Evolutionary conservation across 53 echinoderm and acorn worm species (phyloP), one percentile per base, ranked within the genome.

Genomic region (Antedon mediterranea): DNA sequence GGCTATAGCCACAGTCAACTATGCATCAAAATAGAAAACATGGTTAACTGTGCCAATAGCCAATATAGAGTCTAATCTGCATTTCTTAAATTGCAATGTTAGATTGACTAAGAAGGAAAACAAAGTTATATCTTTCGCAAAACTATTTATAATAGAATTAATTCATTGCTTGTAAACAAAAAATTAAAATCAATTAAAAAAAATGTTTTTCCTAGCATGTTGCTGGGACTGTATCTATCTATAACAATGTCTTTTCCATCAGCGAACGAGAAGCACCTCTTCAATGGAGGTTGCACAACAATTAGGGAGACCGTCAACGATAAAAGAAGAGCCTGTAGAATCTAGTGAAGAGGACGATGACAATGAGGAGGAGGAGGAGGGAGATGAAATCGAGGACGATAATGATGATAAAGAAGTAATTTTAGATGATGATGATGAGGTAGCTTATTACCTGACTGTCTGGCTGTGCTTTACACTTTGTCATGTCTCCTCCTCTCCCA

Each of bases 401-500:
- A 26, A 57, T 57, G 23, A 57, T 57, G 57, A 57, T 57, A 23
- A 18, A 15, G 57, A 57, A 23, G 57, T 57, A 18, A 26, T 57
- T 3, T 13, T 8, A 57, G 57, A 18, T 18, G 57, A 57, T 57
- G 57, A 23, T 2, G 57, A 57, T 15, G 57, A 57, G 9, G 57
- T 18, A 26, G 57, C 23, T 18, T 23, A 15, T 23, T 57, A 57
- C 57, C 57, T 57, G 9, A 30, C 79, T 31, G 72, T 34, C 72
- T 72, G 72, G 34, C 29, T 79, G 79, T 31, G 79, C 34, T 27
- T 72, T 71, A 34, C 41, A 27, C 34, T 72, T 79, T 3, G 72
- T 79, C 2, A 31, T 15, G n/a, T 75, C 34, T 77, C 6, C 43
- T 79, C 41, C 72, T 72, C 72, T 79, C 72, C 79, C 79, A 79